phyloP scores from a whole-genome alignment of 1,140 invertebrate species.

The Halotydeus destructor region DNA sequence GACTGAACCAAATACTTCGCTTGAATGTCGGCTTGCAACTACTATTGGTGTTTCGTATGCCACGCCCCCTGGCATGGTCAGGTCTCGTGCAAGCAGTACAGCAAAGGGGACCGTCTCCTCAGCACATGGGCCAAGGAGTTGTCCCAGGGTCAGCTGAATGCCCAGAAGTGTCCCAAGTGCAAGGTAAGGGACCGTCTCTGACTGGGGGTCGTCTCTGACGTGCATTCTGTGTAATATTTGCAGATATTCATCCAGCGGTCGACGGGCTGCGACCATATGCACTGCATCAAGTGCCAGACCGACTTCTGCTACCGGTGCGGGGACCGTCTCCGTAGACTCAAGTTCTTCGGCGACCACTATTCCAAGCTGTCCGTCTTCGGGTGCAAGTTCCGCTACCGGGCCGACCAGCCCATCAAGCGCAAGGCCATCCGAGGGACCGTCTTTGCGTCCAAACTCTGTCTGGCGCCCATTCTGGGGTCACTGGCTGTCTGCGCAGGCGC shows the following conservation, averaged over 20 bases:
- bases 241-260: conserved; percentile 27
- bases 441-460: conserved; percentile 26
- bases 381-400: conserved; percentile 26
- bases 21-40: no score
- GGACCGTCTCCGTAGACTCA: conserved; percentile 22
- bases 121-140: conserved; percentile 26
- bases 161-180: conserved; percentile 28
- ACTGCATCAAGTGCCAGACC: conserved; percentile 25
- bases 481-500: conserved; percentile 22
- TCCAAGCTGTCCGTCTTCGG: conserved; percentile 26
- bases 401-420: conserved; percentile 23
- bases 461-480: conserved; percentile 20
- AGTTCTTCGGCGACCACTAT: conserved; percentile 27
- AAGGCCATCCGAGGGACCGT: conserved; percentile 25
- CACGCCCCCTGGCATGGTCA: conserved; percentile 27
- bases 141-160: conserved; percentile 26
- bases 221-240: conserved; percentile 8
- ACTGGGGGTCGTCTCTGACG: not conserved
- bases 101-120: conserved; percentile 25
- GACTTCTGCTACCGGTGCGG: conserved; percentile 29
- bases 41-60: conserved; percentile 28
- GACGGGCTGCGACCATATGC: conserved; percentile 29
- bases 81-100: conserved; percentile 25
- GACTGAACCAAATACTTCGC: no score
- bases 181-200: conserved; percentile 22